phyloP scores from a whole-genome alignment of 37 sponge, comb jelly and placozoan genomes.

The Geodia barretti region DNA sequence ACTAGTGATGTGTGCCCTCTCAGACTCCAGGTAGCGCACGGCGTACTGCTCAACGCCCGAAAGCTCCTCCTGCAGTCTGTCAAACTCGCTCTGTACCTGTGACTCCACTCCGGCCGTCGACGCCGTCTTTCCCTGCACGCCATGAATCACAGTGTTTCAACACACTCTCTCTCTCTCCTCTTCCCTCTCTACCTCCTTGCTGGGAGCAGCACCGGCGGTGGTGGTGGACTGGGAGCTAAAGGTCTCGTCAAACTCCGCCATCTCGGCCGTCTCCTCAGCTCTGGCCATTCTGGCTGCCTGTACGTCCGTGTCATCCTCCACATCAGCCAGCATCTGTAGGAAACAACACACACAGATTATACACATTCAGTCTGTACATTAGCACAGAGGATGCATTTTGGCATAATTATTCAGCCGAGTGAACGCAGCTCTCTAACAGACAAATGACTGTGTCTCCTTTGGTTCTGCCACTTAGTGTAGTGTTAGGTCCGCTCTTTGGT shows the following conservation, averaged over 20 bases:
- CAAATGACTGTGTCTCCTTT: too few species aligned
- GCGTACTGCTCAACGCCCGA: constrained; percentile 81
- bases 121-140: too few species aligned
- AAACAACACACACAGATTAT: background rate
- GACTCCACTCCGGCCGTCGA: background rate
- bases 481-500: background rate
- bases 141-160: too few species aligned
- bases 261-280: constrained; percentile 89
- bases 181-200: background rate
- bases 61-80: constrained; percentile 59
- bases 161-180: too few species aligned
- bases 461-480: too few species aligned
- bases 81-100: constrained; percentile 35
- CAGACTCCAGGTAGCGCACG: constrained; percentile 71
- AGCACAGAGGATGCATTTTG: too few species aligned
- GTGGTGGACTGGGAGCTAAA: constrained; percentile 18
- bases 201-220: background rate
- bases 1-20: constrained; percentile 69
- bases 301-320: constrained; percentile 89
- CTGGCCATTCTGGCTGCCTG: constrained; percentile 77
- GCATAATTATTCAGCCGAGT: too few species aligned
- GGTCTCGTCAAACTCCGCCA: constrained; percentile 91
- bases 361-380: background rate
- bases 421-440: too few species aligned
- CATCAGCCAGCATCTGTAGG: constrained; percentile 71